Evolutionary conservation across 1,140 invertebrate species (phyloP).

Genomic region (Colletes gigas): DNA sequence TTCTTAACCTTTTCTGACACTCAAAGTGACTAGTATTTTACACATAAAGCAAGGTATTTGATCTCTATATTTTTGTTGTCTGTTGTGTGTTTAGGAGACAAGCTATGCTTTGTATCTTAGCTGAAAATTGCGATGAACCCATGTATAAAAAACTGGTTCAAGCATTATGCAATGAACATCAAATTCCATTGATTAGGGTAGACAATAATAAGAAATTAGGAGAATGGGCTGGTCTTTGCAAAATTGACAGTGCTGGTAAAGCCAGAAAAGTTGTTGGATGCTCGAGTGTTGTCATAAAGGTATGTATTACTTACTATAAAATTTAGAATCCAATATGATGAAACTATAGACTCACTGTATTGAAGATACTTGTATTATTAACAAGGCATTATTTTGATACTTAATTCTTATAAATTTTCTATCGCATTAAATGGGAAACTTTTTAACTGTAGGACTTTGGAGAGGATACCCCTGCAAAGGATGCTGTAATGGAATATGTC

Average conservation of each 20-base stretch:
- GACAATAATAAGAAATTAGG: conserved; percentile 99
- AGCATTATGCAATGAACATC: conserved; percentile 98
- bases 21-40: not conserved
- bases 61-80: conserved; percentile 5
- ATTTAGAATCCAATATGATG: conserved; percentile 70
- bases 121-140: conserved; percentile 99
- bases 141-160: conserved; percentile 99
- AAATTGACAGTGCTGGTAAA: conserved; percentile 99
- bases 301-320: conserved; percentile 71
- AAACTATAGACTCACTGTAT: conserved; percentile 80
- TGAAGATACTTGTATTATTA: conserved; percentile 78
- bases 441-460: conserved; percentile 91
- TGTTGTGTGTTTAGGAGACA: conserved; percentile 87
- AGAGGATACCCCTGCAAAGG: conserved; percentile 96
- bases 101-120: conserved; percentile 97
- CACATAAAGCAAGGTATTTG: not conserved
- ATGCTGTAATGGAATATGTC: conserved; percentile 95
- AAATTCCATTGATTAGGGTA: conserved; percentile 98
- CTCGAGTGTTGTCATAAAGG: conserved; percentile 98
- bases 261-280: conserved; percentile 99
- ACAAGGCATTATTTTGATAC: conserved; percentile 44
- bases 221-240: conserved; percentile 99
- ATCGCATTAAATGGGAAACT: conserved; percentile 31
- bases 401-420: conserved; percentile 1
- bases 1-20: conserved; percentile 13